These are phyloP conservation scores for Eciton burchellii DNA, from an alignment of 1,140 invertebrate genomes.

Conservation along the genomic window DNA sequence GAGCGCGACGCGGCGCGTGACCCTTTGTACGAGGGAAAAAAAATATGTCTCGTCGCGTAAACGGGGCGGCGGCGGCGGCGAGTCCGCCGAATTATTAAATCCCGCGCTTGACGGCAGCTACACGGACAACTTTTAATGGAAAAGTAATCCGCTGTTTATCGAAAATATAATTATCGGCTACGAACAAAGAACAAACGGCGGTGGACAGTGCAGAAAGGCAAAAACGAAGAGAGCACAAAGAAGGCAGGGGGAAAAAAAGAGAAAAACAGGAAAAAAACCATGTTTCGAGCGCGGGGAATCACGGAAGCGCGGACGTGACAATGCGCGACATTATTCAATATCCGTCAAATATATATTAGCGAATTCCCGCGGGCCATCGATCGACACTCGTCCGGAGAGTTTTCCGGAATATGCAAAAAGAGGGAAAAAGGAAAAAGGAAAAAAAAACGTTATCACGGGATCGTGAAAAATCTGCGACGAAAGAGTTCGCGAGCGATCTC, in stretches of 20 bases:
- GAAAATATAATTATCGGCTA: conserved; percentile 58
- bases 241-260: not conserved
- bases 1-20: not conserved
- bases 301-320: conserved; percentile 43
- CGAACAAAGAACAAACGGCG: conserved; percentile 46
- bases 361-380: conserved; percentile 39
- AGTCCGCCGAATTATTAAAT: conserved; percentile 52
- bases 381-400: conserved; percentile 18
- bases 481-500: conserved; percentile 11
- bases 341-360: conserved; percentile 59
- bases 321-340: conserved; percentile 57
- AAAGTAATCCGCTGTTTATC: conserved; percentile 61
- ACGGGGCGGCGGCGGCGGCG: conserved; percentile 13
- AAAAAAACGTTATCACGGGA: conserved; percentile 38
- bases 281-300: conserved; percentile 16
- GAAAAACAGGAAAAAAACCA: not conserved
- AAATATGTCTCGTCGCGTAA: conserved; percentile 44
- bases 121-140: conserved; percentile 58
- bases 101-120: conserved; percentile 38
- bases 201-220: conserved; percentile 16
- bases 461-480: conserved; percentile 21
- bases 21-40: conserved; percentile 26
- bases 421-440: too few species aligned
- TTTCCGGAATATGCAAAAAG: conserved; percentile 39
- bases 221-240: not conserved